These are phyloP conservation scores for Aphaenogaster ashmeadi DNA, from an alignment of 1,140 invertebrate species.

Conservation along the genomic window DNA sequence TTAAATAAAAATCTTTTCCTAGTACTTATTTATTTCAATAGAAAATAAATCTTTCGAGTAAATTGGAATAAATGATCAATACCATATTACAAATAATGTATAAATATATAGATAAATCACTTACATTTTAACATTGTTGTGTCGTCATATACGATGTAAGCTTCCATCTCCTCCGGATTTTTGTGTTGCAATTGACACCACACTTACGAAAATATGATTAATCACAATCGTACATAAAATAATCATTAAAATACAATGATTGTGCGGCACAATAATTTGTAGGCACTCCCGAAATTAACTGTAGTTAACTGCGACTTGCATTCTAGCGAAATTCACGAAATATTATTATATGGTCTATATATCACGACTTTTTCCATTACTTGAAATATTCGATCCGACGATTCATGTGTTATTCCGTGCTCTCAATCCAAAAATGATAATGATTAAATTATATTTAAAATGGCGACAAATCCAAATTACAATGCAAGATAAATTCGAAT, in stretches of 20 bases:
- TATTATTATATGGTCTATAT: neutral
- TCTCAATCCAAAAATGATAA: neutral
- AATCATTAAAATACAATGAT: no score
- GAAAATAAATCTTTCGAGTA: neutral
- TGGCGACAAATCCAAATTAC: neutral
- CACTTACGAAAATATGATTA: neutral
- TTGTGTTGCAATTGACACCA: neutral
- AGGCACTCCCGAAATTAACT: no score
- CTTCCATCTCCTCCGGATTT: neutral
- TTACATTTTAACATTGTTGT: no score
- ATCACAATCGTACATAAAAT: neutral
- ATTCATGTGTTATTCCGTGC: neutral
- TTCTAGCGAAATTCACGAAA: neutral
- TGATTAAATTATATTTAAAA: neutral
- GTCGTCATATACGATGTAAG: no score
- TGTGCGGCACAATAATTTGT: no score
- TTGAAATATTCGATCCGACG: neutral
- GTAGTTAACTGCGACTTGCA: neutral
- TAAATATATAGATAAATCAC: neutral
- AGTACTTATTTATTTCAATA: neutral
- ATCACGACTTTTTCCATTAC: neutral
- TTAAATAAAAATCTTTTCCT: neutral
- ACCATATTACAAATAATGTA: neutral
- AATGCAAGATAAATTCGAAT: neutral
- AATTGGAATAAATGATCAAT: neutral